Evolutionary conservation across 1,140 invertebrate species (phyloP).

Genomic region (Drosophila busckii): DNA sequence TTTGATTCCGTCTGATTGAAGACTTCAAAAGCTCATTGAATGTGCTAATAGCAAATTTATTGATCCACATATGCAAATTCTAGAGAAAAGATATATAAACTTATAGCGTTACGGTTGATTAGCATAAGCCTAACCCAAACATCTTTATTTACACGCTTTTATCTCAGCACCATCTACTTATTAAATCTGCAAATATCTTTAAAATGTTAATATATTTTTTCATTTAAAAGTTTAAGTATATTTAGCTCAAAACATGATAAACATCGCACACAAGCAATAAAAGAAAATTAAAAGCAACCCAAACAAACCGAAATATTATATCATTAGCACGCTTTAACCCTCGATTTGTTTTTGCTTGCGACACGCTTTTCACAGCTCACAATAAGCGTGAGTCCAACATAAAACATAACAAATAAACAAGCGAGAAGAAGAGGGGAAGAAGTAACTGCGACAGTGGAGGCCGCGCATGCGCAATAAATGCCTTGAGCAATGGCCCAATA

Average conservation of each 20-base stretch:
- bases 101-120: too few species aligned
- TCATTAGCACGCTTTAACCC: slow-evolving; percentile 64
- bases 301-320: slow-evolving; percentile 54
- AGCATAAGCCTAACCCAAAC: too few species aligned
- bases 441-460: slow-evolving; percentile 18
- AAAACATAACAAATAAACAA: slow-evolving; percentile 36
- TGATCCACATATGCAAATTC: too few species aligned
- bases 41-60: too few species aligned
- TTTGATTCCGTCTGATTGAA: slow-evolving; percentile 28
- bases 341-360: slow-evolving; percentile 4
- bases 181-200: too few species aligned
- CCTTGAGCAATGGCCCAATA: slow-evolving; percentile 24
- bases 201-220: too few species aligned
- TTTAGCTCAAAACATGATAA: too few species aligned
- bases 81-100: too few species aligned
- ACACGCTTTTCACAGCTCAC: slow-evolving; percentile 26
- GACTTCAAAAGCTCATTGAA: slow-evolving; percentile 3
- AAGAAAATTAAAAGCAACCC: slow-evolving; percentile 7
- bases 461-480: slow-evolving; percentile 61
- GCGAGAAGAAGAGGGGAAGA: too few species aligned
- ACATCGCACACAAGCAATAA: slow-evolving; percentile 1
- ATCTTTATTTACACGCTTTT: too few species aligned
- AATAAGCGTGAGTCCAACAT: slow-evolving; percentile 53
- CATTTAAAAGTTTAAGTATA: too few species aligned
- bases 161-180: too few species aligned